phyloP scores from a whole-genome alignment of 1,140 invertebrate genomes.

The Zaprionus tsacasi region DNA sequence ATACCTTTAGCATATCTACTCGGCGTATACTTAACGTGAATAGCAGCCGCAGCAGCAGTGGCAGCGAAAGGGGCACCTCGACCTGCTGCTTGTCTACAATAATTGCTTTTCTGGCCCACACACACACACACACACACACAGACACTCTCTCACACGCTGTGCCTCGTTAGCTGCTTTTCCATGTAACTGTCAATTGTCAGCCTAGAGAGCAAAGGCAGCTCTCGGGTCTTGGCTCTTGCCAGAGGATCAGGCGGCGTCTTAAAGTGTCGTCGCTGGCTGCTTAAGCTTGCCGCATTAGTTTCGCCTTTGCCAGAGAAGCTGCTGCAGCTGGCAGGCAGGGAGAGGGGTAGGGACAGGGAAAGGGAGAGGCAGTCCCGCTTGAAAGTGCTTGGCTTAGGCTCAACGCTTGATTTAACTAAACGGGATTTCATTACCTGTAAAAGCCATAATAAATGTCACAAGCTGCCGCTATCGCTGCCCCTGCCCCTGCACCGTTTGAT shows the following conservation, averaged over 20 bases:
- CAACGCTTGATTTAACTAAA: slow-evolving; percentile 49
- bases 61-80: neutral
- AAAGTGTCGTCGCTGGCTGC: slow-evolving; percentile 15
- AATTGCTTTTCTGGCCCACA: slow-evolving; percentile 40
- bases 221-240: too few relatives aligned
- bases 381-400: slow-evolving; percentile 22
- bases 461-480: slow-evolving; percentile 9
- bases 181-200: slow-evolving; percentile 67
- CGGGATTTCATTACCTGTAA: slow-evolving; percentile 62
- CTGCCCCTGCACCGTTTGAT: slow-evolving; percentile 44
- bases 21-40: neutral
- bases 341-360: neutral
- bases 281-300: slow-evolving; percentile 31
- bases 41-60: neutral
- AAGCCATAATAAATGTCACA: slow-evolving; percentile 36
- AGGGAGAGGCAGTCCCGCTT: neutral
- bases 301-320: slow-evolving; percentile 13
- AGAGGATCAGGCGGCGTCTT: slow-evolving; percentile 9
- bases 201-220: slow-evolving; percentile 8
- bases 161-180: slow-evolving; percentile 42
- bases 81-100: slow-evolving; percentile 23
- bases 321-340: neutral
- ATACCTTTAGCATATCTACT: neutral
- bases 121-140: slow-evolving; percentile 8
- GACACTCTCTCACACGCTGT: neutral